A percentile compares a stretch with the other conserved stretches of the same genome.
Conservation (phyloP, 2,113 vertebrate species). For the Bettongia penicillata region DNA sequence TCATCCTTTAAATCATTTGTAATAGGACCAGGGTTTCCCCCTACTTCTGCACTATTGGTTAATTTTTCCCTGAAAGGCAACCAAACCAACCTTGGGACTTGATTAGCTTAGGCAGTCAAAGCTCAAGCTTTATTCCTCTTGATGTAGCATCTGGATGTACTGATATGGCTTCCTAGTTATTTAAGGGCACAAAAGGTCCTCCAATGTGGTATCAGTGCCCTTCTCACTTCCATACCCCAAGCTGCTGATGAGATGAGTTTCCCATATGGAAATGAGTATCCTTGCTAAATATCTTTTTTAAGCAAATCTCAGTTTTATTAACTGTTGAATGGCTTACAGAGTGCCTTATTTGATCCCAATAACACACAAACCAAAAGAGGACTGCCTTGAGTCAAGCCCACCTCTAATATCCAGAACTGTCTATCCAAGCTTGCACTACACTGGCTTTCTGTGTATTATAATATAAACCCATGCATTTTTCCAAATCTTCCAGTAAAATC, state of each 20-base stretch:
- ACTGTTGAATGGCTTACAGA: neutral
- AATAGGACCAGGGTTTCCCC: neutral
- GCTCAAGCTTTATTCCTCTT: neutral
- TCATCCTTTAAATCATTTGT: neutral
- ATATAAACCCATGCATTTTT: neutral
- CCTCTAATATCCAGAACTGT: neutral
- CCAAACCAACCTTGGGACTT: neutral
- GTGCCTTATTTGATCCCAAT: neutral
- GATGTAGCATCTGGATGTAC: neutral
- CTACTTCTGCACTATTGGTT: neutral
- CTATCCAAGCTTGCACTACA: neutral
- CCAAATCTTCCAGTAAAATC: neutral
- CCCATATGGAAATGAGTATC: neutral
- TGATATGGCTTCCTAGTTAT: neutral
- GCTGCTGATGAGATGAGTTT: neutral
- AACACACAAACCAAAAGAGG: neutral
- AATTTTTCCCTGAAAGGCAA: neutral
- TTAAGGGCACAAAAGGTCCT: neutral
- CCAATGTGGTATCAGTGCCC: neutral
- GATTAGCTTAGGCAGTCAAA: neutral
- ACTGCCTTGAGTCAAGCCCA: neutral
- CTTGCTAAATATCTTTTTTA: neutral
- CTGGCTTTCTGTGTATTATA: neutral
- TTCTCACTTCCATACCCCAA: neutral
- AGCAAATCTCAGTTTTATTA: neutral